Conservation (phyloP, 2,797 vertebrate species). For the Ataeniobius toweri region DNA sequence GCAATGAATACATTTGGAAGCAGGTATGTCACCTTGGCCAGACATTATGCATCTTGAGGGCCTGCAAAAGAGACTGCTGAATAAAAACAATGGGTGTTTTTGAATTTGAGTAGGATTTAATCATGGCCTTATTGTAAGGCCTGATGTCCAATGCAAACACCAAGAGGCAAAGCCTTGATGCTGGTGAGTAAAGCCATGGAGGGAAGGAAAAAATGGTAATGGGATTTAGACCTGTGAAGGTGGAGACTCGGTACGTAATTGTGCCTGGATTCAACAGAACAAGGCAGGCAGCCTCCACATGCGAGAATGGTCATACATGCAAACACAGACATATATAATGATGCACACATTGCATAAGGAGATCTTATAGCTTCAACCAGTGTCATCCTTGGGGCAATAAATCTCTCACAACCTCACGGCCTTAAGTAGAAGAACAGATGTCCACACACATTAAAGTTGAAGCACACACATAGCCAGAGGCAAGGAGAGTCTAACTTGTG, state of each 20-base stretch:
- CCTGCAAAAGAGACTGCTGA: conserved; percentile 66
- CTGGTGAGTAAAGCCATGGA: conserved; percentile 61
- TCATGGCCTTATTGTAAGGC: conserved; percentile 75
- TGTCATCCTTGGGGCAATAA: conserved; percentile 60
- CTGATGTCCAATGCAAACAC: conserved; percentile 79
- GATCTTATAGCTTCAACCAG: conserved; percentile 53
- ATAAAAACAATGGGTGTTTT: conserved; percentile 81
- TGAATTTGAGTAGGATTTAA: conserved; percentile 79
- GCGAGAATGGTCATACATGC: conserved; percentile 50
- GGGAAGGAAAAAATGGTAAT: conserved; percentile 71
- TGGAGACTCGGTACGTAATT: conserved; percentile 58
- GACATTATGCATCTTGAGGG: conserved; percentile 76
- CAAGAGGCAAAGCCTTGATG: conserved; percentile 67
- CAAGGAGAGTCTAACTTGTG: conserved; percentile 62
- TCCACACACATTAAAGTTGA: conserved; percentile 34
- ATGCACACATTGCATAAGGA: conserved; percentile 40
- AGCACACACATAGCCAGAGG: conserved; percentile 68
- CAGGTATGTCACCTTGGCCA: conserved; percentile 70
- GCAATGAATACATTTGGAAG: conserved; percentile 78
- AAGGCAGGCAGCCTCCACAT: conserved; percentile 39
- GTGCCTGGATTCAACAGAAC: conserved; percentile 48
- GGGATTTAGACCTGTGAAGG: conserved; percentile 41
- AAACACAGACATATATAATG: conserved; percentile 58
- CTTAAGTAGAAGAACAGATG: conserved; percentile 17
- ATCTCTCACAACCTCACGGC: conserved; percentile 20